phyloP scores from a whole-genome alignment of 2,113 vertebrate species.

The Thamnophis sirtalis region DNA sequence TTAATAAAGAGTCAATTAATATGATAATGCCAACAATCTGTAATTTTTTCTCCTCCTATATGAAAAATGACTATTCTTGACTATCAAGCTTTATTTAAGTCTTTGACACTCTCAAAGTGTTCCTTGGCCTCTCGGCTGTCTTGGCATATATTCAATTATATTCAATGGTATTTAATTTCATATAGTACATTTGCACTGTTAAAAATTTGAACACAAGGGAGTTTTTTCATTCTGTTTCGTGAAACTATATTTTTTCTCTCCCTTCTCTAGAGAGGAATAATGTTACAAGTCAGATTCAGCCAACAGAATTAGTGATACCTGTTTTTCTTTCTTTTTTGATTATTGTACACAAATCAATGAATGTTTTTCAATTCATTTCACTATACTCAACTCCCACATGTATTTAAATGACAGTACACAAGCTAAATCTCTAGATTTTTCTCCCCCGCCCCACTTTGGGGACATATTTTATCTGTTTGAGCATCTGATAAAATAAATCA shows the following conservation, averaged over 20 bases:
- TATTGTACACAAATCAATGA: not conserved
- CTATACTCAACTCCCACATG: not conserved
- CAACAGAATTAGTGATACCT: slow-evolving; percentile 35
- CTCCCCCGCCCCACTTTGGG: not conserved
- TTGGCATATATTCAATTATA: not conserved
- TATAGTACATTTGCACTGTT: not conserved
- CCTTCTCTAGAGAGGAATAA: not conserved
- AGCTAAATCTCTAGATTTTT: not conserved
- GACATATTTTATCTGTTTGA: slow-evolving; percentile 34
- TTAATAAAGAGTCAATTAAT: not conserved
- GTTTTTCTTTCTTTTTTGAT: slow-evolving; percentile 21
- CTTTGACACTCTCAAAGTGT: not conserved
- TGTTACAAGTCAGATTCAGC: slow-evolving; percentile 20
- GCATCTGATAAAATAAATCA: slow-evolving; percentile 35
- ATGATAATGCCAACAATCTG: not conserved
- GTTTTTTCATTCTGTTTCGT: not conserved
- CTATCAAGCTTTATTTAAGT: not conserved
- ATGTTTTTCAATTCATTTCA: not conserved
- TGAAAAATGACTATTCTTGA: not conserved
- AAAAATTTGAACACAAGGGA: not conserved
- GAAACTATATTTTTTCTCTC: slow-evolving; percentile 28
- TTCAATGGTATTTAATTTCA: not conserved
- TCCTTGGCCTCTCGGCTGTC: not conserved
- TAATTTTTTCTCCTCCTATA: not conserved
- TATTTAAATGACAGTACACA: slow-evolving; percentile 8